Percentiles rank a stretch among this genome's conserved stretches.
Evolutionary conservation across 2,888 invertebrate genomes (phyloP).

Genomic region (Oscheius sp.): DNA sequence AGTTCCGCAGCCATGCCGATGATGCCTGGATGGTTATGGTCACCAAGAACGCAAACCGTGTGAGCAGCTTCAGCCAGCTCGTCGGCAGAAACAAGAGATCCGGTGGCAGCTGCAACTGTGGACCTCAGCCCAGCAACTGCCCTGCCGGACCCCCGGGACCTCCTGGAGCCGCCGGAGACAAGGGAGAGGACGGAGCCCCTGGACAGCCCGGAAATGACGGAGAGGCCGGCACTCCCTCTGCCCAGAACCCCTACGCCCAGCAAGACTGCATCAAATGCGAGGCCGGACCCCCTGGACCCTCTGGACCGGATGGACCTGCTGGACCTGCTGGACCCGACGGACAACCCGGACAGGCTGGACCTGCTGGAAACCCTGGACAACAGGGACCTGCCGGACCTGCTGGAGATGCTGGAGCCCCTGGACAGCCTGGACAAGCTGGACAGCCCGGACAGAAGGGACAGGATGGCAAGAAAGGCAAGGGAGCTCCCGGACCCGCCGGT

Average conservation of each 20-base stretch:
- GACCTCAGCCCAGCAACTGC: conserved; percentile 58
- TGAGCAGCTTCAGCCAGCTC: conserved; percentile 35
- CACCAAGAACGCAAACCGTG: conserved; percentile 42
- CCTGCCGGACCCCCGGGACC: conserved; percentile 63
- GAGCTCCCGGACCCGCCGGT: conserved; percentile 62
- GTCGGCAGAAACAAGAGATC: conserved; percentile 60
- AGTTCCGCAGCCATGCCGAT: conserved; percentile 59
- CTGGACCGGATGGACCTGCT: conserved; percentile 56
- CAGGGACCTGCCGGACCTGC: conserved; percentile 54
- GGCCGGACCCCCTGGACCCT: conserved; percentile 61
- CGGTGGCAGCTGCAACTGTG: conserved; percentile 57
- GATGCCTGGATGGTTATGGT: conserved; percentile 60
- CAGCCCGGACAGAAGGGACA: conserved; percentile 56
- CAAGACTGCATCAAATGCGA: conserved; percentile 63
- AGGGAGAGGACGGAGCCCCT: conserved; percentile 61
- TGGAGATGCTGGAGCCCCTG: conserved; percentile 58
- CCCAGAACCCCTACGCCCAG: conserved; percentile 43
- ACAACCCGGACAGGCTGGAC: conserved; percentile 55
- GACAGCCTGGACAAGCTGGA: conserved; percentile 52
- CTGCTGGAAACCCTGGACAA: conserved; percentile 53
- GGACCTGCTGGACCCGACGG: conserved; percentile 60
- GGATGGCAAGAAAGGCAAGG: conserved; percentile 59
- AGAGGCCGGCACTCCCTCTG: conserved; percentile 44
- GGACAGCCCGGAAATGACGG: conserved; percentile 55
- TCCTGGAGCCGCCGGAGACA: conserved; percentile 56